Evolutionary conservation across 2,113 vertebrate genomes (phyloP), one percentile per base, ranked within the genome.

Genomic region (Thomomys bottae): DNA sequence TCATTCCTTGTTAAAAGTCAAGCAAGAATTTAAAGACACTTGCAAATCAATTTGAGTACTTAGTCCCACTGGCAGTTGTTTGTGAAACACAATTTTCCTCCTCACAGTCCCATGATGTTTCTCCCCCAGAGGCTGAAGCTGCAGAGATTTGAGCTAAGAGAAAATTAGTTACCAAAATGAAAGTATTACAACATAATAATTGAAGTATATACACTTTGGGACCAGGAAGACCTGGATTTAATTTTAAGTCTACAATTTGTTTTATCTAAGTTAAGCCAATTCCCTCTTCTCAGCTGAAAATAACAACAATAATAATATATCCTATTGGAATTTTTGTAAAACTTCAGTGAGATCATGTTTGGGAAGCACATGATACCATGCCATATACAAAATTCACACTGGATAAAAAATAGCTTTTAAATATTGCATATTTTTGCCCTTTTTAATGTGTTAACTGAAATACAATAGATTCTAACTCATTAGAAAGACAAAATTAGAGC

Each of bases 341-440:
- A 82, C 72, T 86, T 88, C 63, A 64, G 54, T 88, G 68, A 77
- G 76, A 49, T 32, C 57, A 5, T 28, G 8, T 95, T 76, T 67
- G 72, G 30, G 63, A 54, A 26, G 70, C 54, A 68, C 26, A 6
- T 78, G 67, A 67, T 24, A 40, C 36, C 21, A 24, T 11, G 59
- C 70, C 38, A 76, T 26, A 78, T 73, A 94, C 78, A 88, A 90
- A 64, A n/a, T 8, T 42, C 87, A 78, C 88, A 78, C 36, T 92
- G 70, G 34, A 61, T 91, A 86, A 92, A 87, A 81, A 40, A 34
- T 17, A 78, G 18, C 49, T 67, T 21, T 70, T 76, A 86, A 34
- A 45, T 11, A 79, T 70, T 70, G 28, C 40, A 34, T 54, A 17
- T 38, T 64, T 63, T 84, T 34, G 24, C 45, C 42, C 54, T n/a